A percentile compares a stretch with the other conserved stretches of the same genome.
These are phyloP conservation scores for Rostratula benghalensis DNA, from an alignment of 2,113 vertebrate genomes.

Conservation along the genomic window DNA sequence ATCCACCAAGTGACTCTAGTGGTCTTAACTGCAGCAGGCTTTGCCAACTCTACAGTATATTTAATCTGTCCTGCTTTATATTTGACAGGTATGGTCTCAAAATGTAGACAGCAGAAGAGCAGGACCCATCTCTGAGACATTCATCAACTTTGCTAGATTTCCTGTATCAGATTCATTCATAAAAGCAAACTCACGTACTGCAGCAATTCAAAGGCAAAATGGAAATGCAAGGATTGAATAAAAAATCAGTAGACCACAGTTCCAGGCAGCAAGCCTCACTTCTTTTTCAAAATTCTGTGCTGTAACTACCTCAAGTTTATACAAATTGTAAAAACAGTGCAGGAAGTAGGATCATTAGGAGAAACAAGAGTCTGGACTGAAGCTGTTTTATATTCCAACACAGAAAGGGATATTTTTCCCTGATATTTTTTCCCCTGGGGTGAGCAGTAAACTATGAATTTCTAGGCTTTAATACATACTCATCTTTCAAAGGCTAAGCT, in stretches of 20 bases:
- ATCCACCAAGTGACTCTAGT: neutral
- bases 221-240: neutral
- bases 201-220: neutral
- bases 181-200: neutral
- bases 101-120: neutral
- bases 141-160: neutral
- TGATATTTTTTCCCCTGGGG: fast-evolving
- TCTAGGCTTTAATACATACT: neutral
- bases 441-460: neutral
- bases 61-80: neutral
- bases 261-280: neutral
- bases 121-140: neutral
- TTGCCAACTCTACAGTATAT: neutral
- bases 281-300: neutral
- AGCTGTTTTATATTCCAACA: neutral
- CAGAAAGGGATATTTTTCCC: neutral
- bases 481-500: neutral
- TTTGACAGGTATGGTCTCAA: neutral
- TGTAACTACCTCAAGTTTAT: neutral
- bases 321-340: neutral
- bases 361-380: neutral
- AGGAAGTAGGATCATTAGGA: neutral
- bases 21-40: neutral
- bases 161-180: neutral
- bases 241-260: neutral